phyloP scores from a whole-genome alignment of 1,140 invertebrate species.

The Drosophila dunni region DNA sequence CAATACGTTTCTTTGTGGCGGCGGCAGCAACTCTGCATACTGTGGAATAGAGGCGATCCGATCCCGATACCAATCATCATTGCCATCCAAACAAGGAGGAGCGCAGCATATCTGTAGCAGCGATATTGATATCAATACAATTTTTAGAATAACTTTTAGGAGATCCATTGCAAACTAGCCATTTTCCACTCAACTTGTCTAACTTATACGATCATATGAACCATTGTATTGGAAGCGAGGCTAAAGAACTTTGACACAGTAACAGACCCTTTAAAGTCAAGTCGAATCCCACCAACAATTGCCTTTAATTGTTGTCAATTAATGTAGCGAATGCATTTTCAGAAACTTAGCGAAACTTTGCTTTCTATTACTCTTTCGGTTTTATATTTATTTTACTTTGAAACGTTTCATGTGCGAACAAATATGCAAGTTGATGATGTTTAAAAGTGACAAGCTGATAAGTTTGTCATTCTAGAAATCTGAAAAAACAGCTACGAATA shows the following conservation, averaged over 20 bases:
- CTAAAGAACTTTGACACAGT: slow-evolving; percentile 32
- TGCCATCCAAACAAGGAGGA: background rate
- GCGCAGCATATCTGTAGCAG: background rate
- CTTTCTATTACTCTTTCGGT: background rate
- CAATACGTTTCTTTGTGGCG: background rate
- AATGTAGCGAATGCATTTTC: slow-evolving; percentile 40
- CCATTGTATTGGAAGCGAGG: slow-evolving; percentile 1
- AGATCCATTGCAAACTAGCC: slow-evolving; percentile 1
- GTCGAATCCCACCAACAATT: slow-evolving; percentile 27
- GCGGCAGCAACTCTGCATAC: background rate
- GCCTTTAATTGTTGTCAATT: slow-evolving; percentile 62
- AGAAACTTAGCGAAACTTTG: slow-evolving; percentile 60
- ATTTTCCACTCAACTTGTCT: background rate
- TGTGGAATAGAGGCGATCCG: background rate
- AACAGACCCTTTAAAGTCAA: slow-evolving; percentile 9
- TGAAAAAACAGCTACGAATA: slow-evolving; percentile 57
- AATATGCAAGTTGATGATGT: background rate
- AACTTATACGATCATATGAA: background rate
- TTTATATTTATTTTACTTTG: background rate
- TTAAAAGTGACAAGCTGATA: slow-evolving; percentile 23
- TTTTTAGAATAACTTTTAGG: background rate
- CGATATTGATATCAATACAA: background rate
- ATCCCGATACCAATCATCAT: background rate
- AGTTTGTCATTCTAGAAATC: slow-evolving; percentile 10
- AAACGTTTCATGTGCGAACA: background rate